phyloP scores from a whole-genome alignment of 2,113 vertebrate species.

The Sturnus vulgaris region DNA sequence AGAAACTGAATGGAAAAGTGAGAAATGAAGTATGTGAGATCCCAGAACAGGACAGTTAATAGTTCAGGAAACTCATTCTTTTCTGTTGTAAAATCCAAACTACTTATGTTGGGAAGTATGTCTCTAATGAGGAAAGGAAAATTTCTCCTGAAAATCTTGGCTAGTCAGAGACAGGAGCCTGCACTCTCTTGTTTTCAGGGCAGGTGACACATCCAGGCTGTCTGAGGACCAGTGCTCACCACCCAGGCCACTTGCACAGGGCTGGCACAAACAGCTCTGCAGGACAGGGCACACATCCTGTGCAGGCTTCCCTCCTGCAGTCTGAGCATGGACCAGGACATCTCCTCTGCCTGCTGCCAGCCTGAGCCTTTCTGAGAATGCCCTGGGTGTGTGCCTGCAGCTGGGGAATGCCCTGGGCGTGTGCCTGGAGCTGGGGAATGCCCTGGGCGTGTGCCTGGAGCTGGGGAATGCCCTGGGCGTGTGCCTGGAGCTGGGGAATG shows the following conservation, averaged over 20 bases:
- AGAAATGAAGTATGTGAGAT: neutral
- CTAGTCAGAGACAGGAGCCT: fast-evolving
- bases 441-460: too few species aligned
- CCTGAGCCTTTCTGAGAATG: neutral
- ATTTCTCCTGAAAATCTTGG: too few species aligned
- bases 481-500: neutral
- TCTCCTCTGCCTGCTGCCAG: neutral
- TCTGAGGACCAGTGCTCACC: neutral
- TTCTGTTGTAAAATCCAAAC: neutral
- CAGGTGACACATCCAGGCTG: neutral
- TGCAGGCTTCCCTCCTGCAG: neutral
- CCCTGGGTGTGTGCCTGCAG: too few species aligned
- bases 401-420: too few species aligned
- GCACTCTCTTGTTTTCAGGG: neutral
- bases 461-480: too few species aligned
- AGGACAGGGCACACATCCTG: neutral
- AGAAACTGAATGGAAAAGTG: neutral
- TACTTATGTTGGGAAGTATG: neutral
- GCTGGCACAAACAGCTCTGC: neutral
- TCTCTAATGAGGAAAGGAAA: neutral
- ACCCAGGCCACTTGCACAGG: neutral
- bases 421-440: too few species aligned
- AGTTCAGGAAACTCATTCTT: neutral
- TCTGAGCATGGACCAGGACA: neutral
- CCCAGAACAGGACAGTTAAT: neutral